Evolutionary conservation across 1,140 invertebrate species (phyloP), one percentile per base, ranked within the genome.

Genomic region (Drosophila subobscura): DNA sequence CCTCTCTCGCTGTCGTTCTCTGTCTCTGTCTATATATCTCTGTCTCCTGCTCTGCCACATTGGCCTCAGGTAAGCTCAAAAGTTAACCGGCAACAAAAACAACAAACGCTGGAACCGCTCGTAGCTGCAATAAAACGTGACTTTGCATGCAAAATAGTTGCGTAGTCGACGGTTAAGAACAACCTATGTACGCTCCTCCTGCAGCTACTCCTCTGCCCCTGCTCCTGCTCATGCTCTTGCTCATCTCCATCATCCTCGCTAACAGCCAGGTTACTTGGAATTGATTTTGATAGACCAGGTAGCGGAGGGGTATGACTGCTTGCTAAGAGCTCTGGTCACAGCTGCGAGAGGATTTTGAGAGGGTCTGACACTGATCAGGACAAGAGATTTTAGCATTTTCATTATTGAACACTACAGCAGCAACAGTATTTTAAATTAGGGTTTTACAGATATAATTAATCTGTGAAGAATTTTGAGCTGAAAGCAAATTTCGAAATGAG

Each of bases 101-200:
- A 44, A 53, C 52, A 64, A 41, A 40, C 45, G 12, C 12, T 40
- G 16, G 45, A 56, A 77, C 91, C 79, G 71, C 44, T 72, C 84
- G 79, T 88, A 81, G 74, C 79, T 79, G 70, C 77, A 81, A 80
- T 85, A 85, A 85, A 85, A 85, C 80, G 80, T 85, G 81, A 85
- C 81, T 85, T 85, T 85, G 81, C 81, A 86, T 85, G 81, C 81
- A 85, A 85, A 85, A 85, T 86, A 85, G 81, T 84, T 84, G 79
- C 81, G 72, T 80, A 71, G 77, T 67, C 73, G 56, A 8, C 29
- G 59, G 51, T 40, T 61, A 20, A 49, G 42, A 54, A 25, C 33
- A 12, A 37, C 33, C 33, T 37, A 37, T 61, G 12, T 27, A 49
- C 5, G 14, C 27, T 23, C 7, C 53, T 22, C 5, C 16, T 23